A percentile compares a stretch with the other conserved stretches of the same genome.
These are phyloP conservation scores for Rhizoglyphus robini DNA, from an alignment of 1,140 invertebrate genomes.

Conservation along the genomic window DNA sequence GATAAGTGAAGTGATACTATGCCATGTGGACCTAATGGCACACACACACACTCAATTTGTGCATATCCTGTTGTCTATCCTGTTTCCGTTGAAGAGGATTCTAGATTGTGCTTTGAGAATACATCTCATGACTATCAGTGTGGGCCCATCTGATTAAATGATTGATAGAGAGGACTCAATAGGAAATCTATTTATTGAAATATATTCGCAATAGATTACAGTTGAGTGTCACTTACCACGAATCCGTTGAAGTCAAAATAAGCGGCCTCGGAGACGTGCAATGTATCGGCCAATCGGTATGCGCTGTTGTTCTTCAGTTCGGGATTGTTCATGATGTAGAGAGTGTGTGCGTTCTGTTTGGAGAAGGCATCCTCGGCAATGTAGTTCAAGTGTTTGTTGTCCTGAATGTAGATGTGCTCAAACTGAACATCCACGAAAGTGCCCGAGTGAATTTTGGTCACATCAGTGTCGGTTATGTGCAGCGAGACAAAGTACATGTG, in stretches of 20 bases:
- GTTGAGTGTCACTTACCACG: background rate
- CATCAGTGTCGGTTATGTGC: background rate
- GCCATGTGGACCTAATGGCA: too few relatives aligned
- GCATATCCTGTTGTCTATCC: too few relatives aligned
- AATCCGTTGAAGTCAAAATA: background rate
- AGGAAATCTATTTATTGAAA: too few relatives aligned
- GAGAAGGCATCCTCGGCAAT: background rate
- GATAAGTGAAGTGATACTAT: too few relatives aligned
- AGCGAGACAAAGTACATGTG: background rate
- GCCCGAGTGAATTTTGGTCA: background rate
- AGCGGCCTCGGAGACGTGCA: background rate
- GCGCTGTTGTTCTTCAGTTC: background rate
- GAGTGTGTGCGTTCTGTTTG: background rate
- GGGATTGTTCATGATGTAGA: background rate
- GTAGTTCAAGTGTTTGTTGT: background rate
- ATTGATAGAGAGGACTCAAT: too few relatives aligned
- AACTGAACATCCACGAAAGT: background rate
- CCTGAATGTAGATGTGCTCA: background rate
- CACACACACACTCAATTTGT: too few relatives aligned
- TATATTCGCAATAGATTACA: too few relatives aligned
- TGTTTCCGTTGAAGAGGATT: too few relatives aligned
- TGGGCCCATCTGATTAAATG: too few relatives aligned
- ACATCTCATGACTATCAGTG: too few relatives aligned
- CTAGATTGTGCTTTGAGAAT: too few relatives aligned
- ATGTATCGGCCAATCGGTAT: background rate